phyloP scores from a whole-genome alignment of 53 echinoderm and acorn worm genomes.

The Astropecten irregularis region DNA sequence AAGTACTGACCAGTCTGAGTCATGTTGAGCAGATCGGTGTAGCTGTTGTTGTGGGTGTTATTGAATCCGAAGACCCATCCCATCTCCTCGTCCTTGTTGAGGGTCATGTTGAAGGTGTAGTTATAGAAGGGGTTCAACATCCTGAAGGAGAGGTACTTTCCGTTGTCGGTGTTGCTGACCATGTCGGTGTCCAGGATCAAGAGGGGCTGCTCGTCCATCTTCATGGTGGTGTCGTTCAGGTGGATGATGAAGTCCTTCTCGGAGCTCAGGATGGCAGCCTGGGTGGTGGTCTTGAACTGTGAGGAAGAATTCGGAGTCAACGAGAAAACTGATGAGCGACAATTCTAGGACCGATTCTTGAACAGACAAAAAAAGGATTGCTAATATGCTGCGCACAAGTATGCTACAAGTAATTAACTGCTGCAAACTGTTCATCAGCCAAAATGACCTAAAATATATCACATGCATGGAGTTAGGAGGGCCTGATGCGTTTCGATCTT shows the following conservation, averaged over 20 bases:
- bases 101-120: constrained; percentile 63
- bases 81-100: constrained; percentile 37
- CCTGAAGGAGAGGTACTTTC: constrained; percentile 43
- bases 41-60: constrained; percentile 61
- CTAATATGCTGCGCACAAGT: not conserved
- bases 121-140: constrained; percentile 66
- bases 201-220: constrained; percentile 32
- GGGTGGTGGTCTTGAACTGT: constrained; percentile 60
- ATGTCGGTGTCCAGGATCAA: constrained; percentile 46
- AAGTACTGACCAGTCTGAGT: constrained; percentile 67
- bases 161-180: not conserved
- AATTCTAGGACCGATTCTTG: not conserved
- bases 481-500: too few species aligned
- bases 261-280: constrained; percentile 50
- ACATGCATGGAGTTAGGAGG: too few species aligned
- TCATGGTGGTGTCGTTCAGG: constrained; percentile 62
- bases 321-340: too few species aligned
- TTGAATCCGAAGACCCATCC: constrained; percentile 68
- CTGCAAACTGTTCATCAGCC: too few species aligned
- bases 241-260: constrained; percentile 57
- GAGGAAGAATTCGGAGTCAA: constrained; percentile 11
- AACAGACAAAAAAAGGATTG: not conserved
- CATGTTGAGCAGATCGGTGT: constrained; percentile 66
- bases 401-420: too few species aligned
- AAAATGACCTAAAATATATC: too few species aligned